A percentile compares a stretch with the other conserved stretches of the same genome.
These are phyloP conservation scores for Junco hyemalis DNA, from an alignment of 2,113 vertebrate genomes.

Conservation along the genomic window DNA sequence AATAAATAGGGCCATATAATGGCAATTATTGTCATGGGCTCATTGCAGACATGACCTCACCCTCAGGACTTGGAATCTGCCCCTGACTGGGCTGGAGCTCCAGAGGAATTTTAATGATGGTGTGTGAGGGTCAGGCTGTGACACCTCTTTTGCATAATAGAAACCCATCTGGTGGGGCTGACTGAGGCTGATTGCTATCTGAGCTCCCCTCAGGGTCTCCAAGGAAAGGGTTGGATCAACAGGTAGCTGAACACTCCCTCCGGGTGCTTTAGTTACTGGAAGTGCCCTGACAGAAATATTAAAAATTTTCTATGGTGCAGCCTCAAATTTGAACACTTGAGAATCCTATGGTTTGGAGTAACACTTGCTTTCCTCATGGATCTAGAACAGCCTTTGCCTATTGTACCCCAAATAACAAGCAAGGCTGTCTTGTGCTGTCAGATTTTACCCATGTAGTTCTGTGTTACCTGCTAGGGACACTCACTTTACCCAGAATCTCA, in stretches of 20 bases:
- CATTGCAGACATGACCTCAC: conserved; percentile 64
- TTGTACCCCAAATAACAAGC: background rate
- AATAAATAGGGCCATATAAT: conserved; percentile 37
- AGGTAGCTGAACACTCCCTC: background rate
- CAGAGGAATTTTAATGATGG: conserved; percentile 33
- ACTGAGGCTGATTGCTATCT: background rate
- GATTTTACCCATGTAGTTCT: background rate
- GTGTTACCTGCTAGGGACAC: background rate
- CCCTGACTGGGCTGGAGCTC: background rate
- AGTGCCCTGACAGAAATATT: background rate
- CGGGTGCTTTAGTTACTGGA: background rate
- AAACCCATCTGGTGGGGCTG: background rate
- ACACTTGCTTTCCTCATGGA: background rate
- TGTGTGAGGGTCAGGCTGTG: background rate
- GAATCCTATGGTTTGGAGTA: background rate
- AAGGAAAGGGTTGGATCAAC: background rate
- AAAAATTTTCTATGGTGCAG: background rate
- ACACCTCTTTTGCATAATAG: conserved; percentile 3
- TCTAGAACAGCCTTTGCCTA: background rate
- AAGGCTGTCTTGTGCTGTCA: background rate
- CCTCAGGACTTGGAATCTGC: conserved; percentile 24
- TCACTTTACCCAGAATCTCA: background rate
- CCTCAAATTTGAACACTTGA: background rate
- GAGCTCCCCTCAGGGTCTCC: background rate
- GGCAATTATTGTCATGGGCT: conserved; percentile 35